phyloP scores from a whole-genome alignment of 2,888 invertebrate species.

The Piscicola geometra region DNA sequence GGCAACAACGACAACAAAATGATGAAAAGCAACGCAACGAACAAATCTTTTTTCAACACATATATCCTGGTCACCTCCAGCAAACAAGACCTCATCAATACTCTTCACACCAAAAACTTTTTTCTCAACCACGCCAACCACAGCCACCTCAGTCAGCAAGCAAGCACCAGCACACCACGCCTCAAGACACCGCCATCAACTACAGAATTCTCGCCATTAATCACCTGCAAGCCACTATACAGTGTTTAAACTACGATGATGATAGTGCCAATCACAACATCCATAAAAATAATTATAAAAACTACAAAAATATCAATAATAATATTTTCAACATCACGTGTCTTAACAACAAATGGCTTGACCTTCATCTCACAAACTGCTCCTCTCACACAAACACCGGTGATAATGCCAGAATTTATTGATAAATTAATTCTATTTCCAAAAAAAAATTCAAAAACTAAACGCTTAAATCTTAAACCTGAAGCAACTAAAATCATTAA shows the following conservation, averaged over 20 bases:
- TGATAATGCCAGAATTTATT: too few species aligned
- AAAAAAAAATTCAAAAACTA: too few species aligned
- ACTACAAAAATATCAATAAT: not conserved
- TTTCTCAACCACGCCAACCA: not conserved
- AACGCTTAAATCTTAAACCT: too few species aligned
- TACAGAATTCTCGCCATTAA: constrained; percentile 1
- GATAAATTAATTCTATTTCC: too few species aligned
- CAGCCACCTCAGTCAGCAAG: not conserved
- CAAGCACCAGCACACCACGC: not conserved
- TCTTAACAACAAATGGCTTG: constrained; percentile 2
- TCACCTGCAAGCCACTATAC: constrained; percentile 7
- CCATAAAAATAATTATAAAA: not conserved
- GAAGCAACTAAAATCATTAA: too few species aligned
- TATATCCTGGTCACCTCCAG: not conserved
- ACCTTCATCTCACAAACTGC: constrained; percentile 2
- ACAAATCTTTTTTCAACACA: not conserved
- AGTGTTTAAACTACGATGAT: not conserved
- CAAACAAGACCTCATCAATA: not conserved
- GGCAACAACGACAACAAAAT: not conserved
- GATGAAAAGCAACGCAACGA: not conserved
- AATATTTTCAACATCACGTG: not conserved
- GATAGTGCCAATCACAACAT: too few species aligned
- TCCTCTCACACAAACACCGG: not conserved
- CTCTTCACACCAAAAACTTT: not conserved
- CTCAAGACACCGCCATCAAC: not conserved